Percentiles rank a stretch among this genome's conserved stretches.
Evolutionary conservation across 1,140 invertebrate species (phyloP).

Genomic region (Mactra quadrangularis): DNA sequence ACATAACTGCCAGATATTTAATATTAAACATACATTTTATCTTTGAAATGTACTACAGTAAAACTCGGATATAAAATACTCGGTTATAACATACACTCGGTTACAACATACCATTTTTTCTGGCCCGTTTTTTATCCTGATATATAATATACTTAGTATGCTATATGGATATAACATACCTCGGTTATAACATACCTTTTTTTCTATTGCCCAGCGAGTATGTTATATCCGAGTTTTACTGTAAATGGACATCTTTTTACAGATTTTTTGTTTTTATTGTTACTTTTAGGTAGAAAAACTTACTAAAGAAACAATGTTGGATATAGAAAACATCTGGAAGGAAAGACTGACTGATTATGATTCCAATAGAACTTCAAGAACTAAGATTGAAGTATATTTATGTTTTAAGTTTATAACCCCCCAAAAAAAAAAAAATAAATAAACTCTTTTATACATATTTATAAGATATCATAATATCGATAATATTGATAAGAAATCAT

Average conservation of each 20-base stretch:
- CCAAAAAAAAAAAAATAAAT: neutral
- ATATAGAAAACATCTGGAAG: conserved; percentile 24
- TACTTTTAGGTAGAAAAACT: neutral
- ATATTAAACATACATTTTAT: no score
- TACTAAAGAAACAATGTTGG: conserved; percentile 10
- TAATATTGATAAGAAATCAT: neutral
- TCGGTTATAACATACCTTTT: neutral
- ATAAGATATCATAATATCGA: neutral
- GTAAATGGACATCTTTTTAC: neutral
- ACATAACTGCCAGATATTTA: no score
- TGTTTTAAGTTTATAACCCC: neutral
- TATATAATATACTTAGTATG: no score
- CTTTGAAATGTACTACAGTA: no score
- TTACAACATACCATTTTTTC: no score
- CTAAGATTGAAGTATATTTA: neutral
- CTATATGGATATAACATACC: neutral
- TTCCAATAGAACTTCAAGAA: neutral
- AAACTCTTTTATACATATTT: neutral
- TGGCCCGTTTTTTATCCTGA: no score
- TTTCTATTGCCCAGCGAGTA: neutral
- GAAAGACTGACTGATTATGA: conserved; percentile 15
- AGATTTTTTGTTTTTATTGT: neutral
- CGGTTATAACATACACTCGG: no score
- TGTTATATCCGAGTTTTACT: neutral
- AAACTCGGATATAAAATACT: no score